Base-by-base conservation (phyloP, 2,888 invertebrate species). In the Euphydryas editha region DNA sequence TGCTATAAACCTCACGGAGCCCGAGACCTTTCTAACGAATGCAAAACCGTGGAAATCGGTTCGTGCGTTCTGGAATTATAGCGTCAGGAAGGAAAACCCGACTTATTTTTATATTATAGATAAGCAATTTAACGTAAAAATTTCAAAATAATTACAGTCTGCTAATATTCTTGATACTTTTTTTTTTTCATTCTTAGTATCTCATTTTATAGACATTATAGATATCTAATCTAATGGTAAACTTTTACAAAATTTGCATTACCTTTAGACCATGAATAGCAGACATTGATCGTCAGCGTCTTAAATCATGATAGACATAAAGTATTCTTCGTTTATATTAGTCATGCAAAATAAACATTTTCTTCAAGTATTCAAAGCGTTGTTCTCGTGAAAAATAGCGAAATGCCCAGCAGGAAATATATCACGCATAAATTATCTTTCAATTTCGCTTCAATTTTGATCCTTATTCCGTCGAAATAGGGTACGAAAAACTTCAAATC, bases 361-460 rank as follows among this genome's bases (percentile, higher is more conserved):
- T 59, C 59, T 59, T 71, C 81, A 83, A 77, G 79, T 81, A 87
- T 87, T 86, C 86, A 82, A 73, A 80, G 79, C 74, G 54, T 54
- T 77, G 82, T 84, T 84, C 81, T 76, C 78, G 72, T 84, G 86
- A 88, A 86, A 88, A 86, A 87, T 87, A 76, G 78, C 73, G 66
- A 69, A 75, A 82, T 76, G 81, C 84, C 81, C 86, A 78, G 47
- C 54, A 67, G 65, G 68, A 65, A 66, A 64, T 58, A 64, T 68
- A 69, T 69, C 57, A 62, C 24, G 54, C 62, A 51, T 58, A 55
- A 36, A 51, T 44, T 58, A 61, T 49, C 36, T 51, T 58, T 44
- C 42, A 39, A 67, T 60, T 18, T 47, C 51, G 42, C 59, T 54
- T 17, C 51, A 4, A 76, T 71, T 69, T 58, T 24, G 46, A 65